Evolutionary conservation across 1,140 invertebrate species (phyloP), one percentile per base, ranked within the genome.

Genomic region (Drosophila auraria): DNA sequence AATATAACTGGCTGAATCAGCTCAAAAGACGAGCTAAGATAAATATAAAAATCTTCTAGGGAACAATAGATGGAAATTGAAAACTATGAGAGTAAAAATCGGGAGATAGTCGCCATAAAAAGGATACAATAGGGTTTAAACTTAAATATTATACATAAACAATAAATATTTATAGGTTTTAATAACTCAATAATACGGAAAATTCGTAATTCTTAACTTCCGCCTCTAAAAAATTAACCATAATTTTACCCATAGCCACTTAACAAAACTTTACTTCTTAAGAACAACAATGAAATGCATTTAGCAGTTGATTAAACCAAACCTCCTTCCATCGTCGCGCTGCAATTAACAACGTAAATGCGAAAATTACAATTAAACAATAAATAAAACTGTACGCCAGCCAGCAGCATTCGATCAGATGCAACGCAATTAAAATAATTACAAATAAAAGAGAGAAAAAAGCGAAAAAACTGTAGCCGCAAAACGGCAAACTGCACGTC

Each of bases 351-450:
- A 61, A 53, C 70, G 70, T 61, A 73, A 73, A 73, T 73, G 68
- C 38, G 70, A 73, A 60, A 72, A 73, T 73, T 59, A 72, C 68
- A 73, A 73, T 73, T 73, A 73, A 73, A 73, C 68, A 73, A 73
- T 73, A 73, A 73, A 73, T 73, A 73, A 73, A 73, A 53, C 38
- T 60, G 70, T 72, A 60, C 68, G 68, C 54, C 53, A 23, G 17
- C 33, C 53, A 38, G 53, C 70, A 73, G 70, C 68, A 73, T 73
- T 73, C 70, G 70, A 73, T 73, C 70, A 73, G 70, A 73, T 73
- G 70, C 54, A 73, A 72, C 70, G 70, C 70, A 73, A 73, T 73
- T 73, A 73, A 73, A 73, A 73, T 73, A 73, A 73, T 73, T 73
- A 72, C 45, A 73, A 73, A 60, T 17, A n/a, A n/a, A 36, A 47